A percentile compares a stretch with the other conserved stretches of the same genome.
Evolutionary conservation across 2,113 vertebrate species (phyloP).

Genomic region (Charadrius vociferus): DNA sequence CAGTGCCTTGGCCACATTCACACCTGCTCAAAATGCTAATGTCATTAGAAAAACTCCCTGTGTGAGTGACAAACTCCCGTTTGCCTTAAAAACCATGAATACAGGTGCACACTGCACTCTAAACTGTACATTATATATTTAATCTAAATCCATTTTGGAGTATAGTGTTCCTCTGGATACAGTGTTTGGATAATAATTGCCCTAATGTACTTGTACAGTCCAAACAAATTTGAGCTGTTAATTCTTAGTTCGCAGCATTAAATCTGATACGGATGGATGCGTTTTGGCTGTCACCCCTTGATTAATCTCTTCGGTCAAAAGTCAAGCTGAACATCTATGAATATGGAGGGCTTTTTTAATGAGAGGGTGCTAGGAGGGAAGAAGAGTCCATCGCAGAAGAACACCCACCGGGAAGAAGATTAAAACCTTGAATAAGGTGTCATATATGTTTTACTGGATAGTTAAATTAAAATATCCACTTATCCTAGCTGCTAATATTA

Average conservation of each 20-base stretch:
- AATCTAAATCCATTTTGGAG: neutral
- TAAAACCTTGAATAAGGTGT: neutral
- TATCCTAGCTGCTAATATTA: neutral
- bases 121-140: neutral
- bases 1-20: neutral
- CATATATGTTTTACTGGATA: neutral
- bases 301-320: neutral
- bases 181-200: neutral
- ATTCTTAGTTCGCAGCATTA: neutral
- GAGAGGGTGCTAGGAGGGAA: neutral
- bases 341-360: neutral
- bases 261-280: neutral
- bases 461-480: neutral
- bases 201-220: neutral
- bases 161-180: neutral
- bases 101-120: neutral
- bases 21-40: neutral
- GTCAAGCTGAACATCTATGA: neutral
- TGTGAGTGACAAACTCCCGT: neutral
- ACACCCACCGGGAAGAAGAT: neutral
- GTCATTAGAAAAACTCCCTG: neutral
- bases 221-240: neutral
- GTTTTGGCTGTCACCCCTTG: neutral
- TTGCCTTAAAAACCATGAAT: neutral
- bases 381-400: neutral